Conservation (phyloP, 2,113 vertebrate species). For the Onychostruthus taczanowskii region DNA sequence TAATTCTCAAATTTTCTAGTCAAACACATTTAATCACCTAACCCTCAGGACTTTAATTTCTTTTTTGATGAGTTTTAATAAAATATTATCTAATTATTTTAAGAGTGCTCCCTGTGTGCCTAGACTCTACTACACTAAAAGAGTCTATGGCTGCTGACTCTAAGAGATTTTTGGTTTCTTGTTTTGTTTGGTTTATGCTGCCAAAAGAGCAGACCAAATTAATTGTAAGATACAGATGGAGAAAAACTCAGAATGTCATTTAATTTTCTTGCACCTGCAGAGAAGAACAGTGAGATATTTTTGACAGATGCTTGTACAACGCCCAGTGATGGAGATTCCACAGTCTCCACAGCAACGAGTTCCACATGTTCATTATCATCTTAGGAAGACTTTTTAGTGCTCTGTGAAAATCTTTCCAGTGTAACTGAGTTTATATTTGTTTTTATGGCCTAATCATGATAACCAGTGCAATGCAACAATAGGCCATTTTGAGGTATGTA, state of each 20-base stretch:
- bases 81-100: not conserved
- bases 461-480: not conserved
- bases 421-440: not conserved
- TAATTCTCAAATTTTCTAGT: not conserved
- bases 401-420: not conserved
- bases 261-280: not conserved
- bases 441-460: not conserved
- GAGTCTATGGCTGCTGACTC: not conserved
- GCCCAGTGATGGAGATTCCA: not conserved
- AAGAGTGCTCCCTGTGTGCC: not conserved
- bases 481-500: not conserved
- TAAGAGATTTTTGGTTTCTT: not conserved
- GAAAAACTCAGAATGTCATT: not conserved
- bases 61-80: not conserved
- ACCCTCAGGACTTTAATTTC: not conserved
- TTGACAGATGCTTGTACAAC: not conserved
- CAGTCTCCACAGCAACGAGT: not conserved
- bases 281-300: not conserved
- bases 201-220: not conserved
- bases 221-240: not conserved
- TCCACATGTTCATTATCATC: not conserved
- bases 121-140: not conserved
- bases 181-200: not conserved
- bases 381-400: not conserved
- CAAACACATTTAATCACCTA: not conserved